A percentile compares a stretch with the other conserved stretches of the same genome.
phyloP scores from a whole-genome alignment of 2,797 vertebrate genomes.

The Squalus acanthias region DNA sequence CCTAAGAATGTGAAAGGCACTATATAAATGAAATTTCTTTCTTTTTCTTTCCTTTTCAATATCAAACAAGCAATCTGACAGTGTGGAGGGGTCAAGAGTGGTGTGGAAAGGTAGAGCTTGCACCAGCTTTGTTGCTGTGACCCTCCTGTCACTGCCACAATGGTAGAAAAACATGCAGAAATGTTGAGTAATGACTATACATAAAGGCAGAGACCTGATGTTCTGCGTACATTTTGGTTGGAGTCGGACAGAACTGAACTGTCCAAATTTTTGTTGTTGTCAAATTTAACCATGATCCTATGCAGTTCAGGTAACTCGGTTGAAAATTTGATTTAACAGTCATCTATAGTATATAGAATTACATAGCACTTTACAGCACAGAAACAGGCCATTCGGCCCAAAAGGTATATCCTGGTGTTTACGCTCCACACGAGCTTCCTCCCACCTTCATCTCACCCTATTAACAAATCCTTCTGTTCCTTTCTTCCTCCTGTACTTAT shows the following conservation, averaged over 20 bases:
- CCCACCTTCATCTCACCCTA: neutral
- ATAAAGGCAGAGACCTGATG: neutral
- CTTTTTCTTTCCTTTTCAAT: too few relatives aligned
- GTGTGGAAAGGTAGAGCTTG: too few relatives aligned
- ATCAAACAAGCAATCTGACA: too few relatives aligned
- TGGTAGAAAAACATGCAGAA: neutral
- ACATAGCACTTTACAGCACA: neutral
- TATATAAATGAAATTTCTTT: too few relatives aligned
- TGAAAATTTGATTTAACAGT: neutral
- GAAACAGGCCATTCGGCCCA: neutral
- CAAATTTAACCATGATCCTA: neutral
- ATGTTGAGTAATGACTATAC: neutral
- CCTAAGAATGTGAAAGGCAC: too few relatives aligned
- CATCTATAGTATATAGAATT: neutral
- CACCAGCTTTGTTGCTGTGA: too few relatives aligned
- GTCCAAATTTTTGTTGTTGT: neutral
- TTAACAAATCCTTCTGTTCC: neutral
- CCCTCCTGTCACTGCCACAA: too few relatives aligned
- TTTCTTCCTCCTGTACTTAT: neutral
- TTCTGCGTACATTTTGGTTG: neutral
- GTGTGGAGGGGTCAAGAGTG: too few relatives aligned
- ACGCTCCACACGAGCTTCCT: neutral
- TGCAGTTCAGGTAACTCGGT: neutral
- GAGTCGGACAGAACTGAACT: neutral
- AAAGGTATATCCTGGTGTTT: too few relatives aligned